phyloP scores from a whole-genome alignment of 30 jellyfish, hydroid and myxozoan species.

The Cassiopea andromeda region DNA sequence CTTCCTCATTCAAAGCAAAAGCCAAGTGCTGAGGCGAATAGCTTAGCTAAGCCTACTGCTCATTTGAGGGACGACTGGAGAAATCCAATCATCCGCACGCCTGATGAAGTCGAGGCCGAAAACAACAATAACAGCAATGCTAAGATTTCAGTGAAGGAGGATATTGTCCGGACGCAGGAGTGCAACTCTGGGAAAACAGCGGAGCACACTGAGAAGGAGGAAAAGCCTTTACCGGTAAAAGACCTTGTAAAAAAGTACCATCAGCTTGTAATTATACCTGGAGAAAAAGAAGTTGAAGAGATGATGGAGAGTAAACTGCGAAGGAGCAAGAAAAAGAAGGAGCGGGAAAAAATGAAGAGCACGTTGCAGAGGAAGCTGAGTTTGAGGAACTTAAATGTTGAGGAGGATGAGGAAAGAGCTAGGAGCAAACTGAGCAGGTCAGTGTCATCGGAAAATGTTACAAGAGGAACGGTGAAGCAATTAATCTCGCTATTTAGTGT shows the following conservation, averaged over 20 bases:
- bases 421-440: constrained; percentile 50
- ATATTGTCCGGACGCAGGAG: background rate
- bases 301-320: constrained; percentile 57
- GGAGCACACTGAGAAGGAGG: background rate
- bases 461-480: constrained; percentile 69
- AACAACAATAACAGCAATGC: background rate
- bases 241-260: constrained; percentile 60
- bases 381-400: constrained; percentile 45
- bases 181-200: background rate
- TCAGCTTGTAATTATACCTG: constrained; percentile 46
- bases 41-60: background rate
- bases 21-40: background rate
- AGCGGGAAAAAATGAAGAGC: constrained; percentile 48
- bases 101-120: background rate
- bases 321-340: constrained; percentile 65
- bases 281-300: constrained; percentile 62
- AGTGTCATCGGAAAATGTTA: constrained; percentile 67
- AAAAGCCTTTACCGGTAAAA: constrained; percentile 24
- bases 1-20: constrained; percentile 22
- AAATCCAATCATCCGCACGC: constrained; percentile 16
- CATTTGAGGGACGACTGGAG: constrained; percentile 27
- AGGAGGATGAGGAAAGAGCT: constrained; percentile 49
- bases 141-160: background rate
- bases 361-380: constrained; percentile 45
- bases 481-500: constrained; percentile 49